Percentiles rank a stretch among this genome's conserved stretches.
Conservation (phyloP, 2,113 vertebrate species). For the Psophia crepitans region DNA sequence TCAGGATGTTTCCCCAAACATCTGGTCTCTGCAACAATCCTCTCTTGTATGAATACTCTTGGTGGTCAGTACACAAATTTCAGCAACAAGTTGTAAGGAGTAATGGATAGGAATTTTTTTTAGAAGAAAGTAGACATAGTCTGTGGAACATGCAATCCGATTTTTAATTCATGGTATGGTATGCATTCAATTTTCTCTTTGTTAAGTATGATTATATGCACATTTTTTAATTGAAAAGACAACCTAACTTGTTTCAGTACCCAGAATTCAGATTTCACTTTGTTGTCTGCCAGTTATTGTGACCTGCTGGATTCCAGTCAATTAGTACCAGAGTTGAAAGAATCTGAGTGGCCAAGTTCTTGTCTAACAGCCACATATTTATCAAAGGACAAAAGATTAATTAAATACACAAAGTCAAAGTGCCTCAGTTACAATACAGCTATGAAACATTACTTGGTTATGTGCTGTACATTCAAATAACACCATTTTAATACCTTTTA, state of each 20-base stretch:
- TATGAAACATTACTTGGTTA: not conserved
- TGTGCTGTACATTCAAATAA: not conserved
- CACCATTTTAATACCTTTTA: not conserved
- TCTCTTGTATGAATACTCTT: not conserved
- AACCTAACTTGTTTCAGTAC: not conserved
- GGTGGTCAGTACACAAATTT: not conserved
- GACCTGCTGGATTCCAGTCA: conserved; percentile 12
- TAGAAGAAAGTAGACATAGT: not conserved
- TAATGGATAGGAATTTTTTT: not conserved
- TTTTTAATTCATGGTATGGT: not conserved
- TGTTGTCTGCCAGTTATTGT: not conserved
- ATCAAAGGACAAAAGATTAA: conserved; percentile 19
- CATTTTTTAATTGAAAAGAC: not conserved
- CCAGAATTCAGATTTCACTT: not conserved
- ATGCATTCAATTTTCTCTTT: not conserved
- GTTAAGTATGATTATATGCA: not conserved
- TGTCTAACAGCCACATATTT: not conserved
- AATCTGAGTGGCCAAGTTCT: not conserved
- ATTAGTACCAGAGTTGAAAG: conserved; percentile 23
- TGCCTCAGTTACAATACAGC: not conserved
- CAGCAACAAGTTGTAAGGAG: not conserved
- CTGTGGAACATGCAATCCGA: rapidly evolving
- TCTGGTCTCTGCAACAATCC: not conserved
- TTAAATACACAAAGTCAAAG: conserved; percentile 19
- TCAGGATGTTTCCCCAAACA: not conserved